Evolutionary conservation across 2,113 vertebrate genomes (phyloP).

Genomic region (Aegotheles bennettii): DNA sequence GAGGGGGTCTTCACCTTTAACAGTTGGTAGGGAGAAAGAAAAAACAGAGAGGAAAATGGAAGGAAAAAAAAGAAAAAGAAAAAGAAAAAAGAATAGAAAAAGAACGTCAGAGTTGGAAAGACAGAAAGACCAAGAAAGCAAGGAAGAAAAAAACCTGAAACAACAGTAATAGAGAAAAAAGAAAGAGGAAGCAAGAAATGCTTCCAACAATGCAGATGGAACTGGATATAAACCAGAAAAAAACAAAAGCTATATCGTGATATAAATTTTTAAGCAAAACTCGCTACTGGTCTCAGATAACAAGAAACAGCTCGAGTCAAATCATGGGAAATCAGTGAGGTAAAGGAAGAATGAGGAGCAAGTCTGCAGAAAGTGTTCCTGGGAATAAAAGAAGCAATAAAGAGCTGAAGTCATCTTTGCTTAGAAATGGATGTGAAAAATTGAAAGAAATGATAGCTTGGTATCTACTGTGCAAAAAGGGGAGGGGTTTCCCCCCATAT

Average conservation of each 20-base stretch:
- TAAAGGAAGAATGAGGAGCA: neutral
- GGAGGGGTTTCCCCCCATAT: neutral
- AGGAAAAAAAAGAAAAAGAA: too few species aligned
- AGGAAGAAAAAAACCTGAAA: neutral
- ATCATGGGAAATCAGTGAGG: conserved; percentile 10
- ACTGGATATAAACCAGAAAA: neutral
- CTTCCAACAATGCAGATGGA: neutral
- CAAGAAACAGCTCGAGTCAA: neutral
- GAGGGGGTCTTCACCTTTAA: fast-evolving
- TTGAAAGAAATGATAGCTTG: neutral
- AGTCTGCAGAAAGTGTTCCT: neutral
- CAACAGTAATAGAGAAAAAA: neutral
- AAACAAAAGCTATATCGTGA: neutral
- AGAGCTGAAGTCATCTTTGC: neutral
- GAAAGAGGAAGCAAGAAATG: neutral
- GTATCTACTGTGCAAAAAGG: neutral
- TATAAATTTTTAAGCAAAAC: neutral
- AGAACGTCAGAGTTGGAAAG: neutral
- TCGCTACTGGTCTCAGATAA: neutral
- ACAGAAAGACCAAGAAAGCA: neutral
- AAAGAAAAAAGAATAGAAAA: neutral
- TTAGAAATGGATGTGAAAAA: neutral
- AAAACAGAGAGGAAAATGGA: neutral
- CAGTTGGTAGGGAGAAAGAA: neutral
- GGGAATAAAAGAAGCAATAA: neutral